Percentiles rank a stretch among this genome's conserved stretches.
phyloP scores from a whole-genome alignment of 2,113 vertebrate species.

The Budorcas taxicolor region DNA sequence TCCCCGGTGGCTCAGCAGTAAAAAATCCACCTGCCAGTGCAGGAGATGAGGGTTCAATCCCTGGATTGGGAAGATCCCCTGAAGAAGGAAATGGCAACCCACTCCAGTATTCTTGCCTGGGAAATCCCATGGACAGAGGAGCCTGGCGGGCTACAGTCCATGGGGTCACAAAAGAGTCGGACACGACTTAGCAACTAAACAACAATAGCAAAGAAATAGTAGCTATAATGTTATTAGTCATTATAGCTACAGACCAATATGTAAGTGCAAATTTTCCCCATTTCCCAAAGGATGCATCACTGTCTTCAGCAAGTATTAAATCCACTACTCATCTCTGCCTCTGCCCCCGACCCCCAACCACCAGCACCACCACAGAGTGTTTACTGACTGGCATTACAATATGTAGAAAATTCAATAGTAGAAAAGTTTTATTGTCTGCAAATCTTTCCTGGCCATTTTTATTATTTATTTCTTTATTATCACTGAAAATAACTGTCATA shows the following conservation, averaged over 20 bases:
- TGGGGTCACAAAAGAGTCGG: background rate
- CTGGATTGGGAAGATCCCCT: background rate
- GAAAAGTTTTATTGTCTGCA: background rate
- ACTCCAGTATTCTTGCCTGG: background rate
- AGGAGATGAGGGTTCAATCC: background rate
- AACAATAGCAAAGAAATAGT: background rate
- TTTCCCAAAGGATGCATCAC: background rate
- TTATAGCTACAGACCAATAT: background rate
- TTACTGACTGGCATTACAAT: background rate
- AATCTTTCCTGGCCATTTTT: background rate
- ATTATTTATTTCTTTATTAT: background rate
- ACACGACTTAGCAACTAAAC: background rate
- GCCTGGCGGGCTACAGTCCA: background rate
- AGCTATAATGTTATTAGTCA: background rate
- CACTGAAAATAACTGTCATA: background rate
- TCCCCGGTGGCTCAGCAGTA: background rate
- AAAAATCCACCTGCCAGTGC: background rate
- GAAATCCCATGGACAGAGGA: background rate
- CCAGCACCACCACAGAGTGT: background rate
- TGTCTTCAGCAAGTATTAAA: background rate
- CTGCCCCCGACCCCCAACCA: rapidly evolving
- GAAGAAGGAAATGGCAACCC: background rate
- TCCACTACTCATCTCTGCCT: background rate
- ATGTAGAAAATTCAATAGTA: background rate
- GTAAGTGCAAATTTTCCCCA: background rate